Evolutionary conservation across 2,888 invertebrate genomes (phyloP), one percentile per base, ranked within the genome.

Genomic region (Asteroscopus sphinx): DNA sequence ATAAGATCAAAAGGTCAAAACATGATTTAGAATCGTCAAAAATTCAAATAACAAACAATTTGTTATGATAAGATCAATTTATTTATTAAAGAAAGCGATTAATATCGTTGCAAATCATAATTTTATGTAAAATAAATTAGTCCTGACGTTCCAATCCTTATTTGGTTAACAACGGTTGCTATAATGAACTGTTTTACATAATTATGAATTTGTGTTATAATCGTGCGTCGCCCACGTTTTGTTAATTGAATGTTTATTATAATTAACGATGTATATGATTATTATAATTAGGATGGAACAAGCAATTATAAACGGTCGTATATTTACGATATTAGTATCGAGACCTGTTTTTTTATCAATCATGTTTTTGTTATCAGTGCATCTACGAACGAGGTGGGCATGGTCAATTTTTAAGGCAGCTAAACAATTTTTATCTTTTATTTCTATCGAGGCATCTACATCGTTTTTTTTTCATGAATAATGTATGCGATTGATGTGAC

Each of bases 241-340:
- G 11, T 56, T 58, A 63, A 62, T 68, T 68, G 37, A 49, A 30
- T 48, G 21, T 66, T 61, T 61, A 56, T 56, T 66, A 32, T 70
- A 65, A 65, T 70, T 51, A 70, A 55, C 30, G 49, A 60, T 44
- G 33, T 46, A 37, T 17, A 60, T 51, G 12, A 39, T 40, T 70
- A 60, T 49, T 51, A 12, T 70, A 55, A 68, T 64, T 33, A 46
- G 46, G 32, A 48, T 49, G 17, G 33, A 63, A 58, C 47, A 64
- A 68, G 60, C 33, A 26, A 68, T 70, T 30, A 64, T 45, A 26
- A 37, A 17, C 8, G 13, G 7, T 16, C 21, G 12, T 35, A 46
- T 46, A 53, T 64, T 68, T 64, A 65, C 49, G 28, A 33, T n/a
- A 21, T 2, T n/a, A 7, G 11, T 36, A 16, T 30, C 6, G 16